phyloP scores from a whole-genome alignment of 2,797 vertebrate species.

The Rhinichthys osculus region DNA sequence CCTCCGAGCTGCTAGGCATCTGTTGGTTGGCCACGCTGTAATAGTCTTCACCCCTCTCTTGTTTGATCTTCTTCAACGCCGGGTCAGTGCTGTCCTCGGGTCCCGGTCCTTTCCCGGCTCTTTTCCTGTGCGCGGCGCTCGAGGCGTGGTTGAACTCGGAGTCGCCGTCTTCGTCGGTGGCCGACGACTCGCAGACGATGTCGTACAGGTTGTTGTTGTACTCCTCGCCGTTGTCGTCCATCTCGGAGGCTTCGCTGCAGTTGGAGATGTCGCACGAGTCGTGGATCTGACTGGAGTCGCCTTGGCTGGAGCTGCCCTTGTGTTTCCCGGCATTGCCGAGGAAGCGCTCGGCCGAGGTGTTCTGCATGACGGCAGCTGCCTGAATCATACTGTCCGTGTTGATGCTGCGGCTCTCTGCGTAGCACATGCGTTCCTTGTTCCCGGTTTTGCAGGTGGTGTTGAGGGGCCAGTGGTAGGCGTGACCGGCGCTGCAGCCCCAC shows the following conservation, averaged over 20 bases:
- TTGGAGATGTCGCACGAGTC: slow-evolving; percentile 89
- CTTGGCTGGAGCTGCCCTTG: slow-evolving; percentile 80
- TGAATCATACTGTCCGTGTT: slow-evolving; percentile 83
- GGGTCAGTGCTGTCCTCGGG: slow-evolving; percentile 72
- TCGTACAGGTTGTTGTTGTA: slow-evolving; percentile 86
- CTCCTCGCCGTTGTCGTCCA: slow-evolving; percentile 83
- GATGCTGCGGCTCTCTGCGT: slow-evolving; percentile 84
- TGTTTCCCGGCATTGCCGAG: slow-evolving; percentile 75
- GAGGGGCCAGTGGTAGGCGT: slow-evolving; percentile 91
- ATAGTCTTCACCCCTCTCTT: slow-evolving; percentile 86
- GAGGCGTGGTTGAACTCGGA: slow-evolving; percentile 77
- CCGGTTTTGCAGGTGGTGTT: slow-evolving; percentile 82
- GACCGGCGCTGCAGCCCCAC: slow-evolving; percentile 89
- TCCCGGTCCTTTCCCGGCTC: slow-evolving; percentile 49
- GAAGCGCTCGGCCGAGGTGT: slow-evolving; percentile 81
- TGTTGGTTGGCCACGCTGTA: slow-evolving; percentile 84
- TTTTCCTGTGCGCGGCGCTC: slow-evolving; percentile 75
- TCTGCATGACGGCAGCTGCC: slow-evolving; percentile 78
- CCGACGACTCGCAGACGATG: slow-evolving; percentile 88
- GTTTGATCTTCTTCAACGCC: slow-evolving; percentile 88
- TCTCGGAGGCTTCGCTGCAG: slow-evolving; percentile 86
- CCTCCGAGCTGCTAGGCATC: slow-evolving; percentile 72
- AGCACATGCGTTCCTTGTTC: slow-evolving; percentile 84
- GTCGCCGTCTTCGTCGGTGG: slow-evolving; percentile 86
- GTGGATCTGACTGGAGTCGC: slow-evolving; percentile 77